Percentiles rank a stretch among this genome's conserved stretches.
phyloP scores from a whole-genome alignment of 2,888 invertebrate genomes.

The Thumatha senex region DNA sequence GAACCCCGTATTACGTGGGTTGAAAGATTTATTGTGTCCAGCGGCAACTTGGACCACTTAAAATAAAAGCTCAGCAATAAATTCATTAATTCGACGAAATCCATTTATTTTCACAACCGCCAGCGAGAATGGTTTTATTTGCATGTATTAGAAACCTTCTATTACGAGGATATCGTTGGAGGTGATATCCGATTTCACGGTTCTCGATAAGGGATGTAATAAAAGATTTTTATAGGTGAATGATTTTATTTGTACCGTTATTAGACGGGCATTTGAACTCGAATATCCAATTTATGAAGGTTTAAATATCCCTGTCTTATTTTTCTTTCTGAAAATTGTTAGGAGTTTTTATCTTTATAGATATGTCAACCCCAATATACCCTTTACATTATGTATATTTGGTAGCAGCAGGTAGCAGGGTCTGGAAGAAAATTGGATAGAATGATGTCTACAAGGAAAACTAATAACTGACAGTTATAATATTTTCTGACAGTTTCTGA shows the following conservation, averaged over 20 bases:
- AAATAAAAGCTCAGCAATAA: constrained; percentile 55
- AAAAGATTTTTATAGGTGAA: neutral
- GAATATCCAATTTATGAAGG: neutral
- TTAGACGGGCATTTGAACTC: neutral
- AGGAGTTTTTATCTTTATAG: no score
- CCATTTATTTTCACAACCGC: constrained; percentile 49
- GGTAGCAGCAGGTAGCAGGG: no score
- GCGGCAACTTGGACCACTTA: constrained; percentile 45
- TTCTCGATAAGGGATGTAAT: neutral
- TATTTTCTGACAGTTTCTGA: no score
- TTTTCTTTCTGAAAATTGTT: no score
- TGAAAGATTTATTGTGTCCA: constrained; percentile 32
- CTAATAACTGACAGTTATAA: no score
- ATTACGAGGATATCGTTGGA: constrained; percentile 9
- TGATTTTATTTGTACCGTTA: neutral
- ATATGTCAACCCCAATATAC: no score
- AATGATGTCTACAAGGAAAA: no score
- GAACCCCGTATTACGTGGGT: constrained; percentile 1
- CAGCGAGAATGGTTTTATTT: constrained; percentile 44
- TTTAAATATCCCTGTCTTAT: neutral
- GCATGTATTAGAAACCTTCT: constrained; percentile 32
- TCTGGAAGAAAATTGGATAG: no score
- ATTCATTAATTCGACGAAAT: constrained; percentile 55
- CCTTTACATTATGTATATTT: no score
- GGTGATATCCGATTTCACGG: constrained; percentile 3